Evolutionary conservation across 2,888 invertebrate genomes (phyloP).

Genomic region (Apoda limacodes): DNA sequence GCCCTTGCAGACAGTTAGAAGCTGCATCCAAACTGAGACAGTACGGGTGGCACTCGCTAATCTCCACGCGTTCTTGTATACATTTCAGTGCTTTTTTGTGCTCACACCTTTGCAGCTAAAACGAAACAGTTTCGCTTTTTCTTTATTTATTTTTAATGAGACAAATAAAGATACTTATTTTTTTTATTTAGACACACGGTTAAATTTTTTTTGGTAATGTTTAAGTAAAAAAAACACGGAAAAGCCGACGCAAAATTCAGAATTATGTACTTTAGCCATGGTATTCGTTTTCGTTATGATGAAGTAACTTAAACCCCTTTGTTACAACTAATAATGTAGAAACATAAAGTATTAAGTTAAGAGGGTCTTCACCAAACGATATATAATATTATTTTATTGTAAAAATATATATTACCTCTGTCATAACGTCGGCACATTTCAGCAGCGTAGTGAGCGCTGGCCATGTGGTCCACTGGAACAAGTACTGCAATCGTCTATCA

Average conservation of each 20-base stretch:
- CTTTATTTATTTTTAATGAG: too few species aligned
- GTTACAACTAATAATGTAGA: too few species aligned
- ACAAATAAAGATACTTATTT: too few species aligned
- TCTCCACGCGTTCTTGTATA: conserved; percentile 72
- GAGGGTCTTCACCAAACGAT: not conserved
- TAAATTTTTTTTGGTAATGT: too few species aligned
- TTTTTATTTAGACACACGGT: conserved; percentile 1
- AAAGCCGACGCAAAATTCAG: too few species aligned
- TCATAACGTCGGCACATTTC: conserved; percentile 34
- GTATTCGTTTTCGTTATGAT: too few species aligned
- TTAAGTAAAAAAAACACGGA: too few species aligned
- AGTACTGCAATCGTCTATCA: conserved; percentile 52
- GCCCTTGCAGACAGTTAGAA: conserved; percentile 67
- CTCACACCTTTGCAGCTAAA: conserved; percentile 32
- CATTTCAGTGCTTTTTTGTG: conserved; percentile 66
- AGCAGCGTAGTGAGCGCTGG: conserved; percentile 73
- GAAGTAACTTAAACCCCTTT: too few species aligned
- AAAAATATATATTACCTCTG: conserved; percentile 28
- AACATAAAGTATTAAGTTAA: too few species aligned
- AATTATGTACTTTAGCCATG: too few species aligned
- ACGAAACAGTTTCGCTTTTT: not conserved
- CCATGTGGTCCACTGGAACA: conserved; percentile 72
- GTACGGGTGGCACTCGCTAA: conserved; percentile 73
- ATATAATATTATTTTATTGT: too few species aligned
- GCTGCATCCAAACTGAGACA: conserved; percentile 78